phyloP scores from a whole-genome alignment of 2,113 vertebrate species.

The Synodontis membranacea region DNA sequence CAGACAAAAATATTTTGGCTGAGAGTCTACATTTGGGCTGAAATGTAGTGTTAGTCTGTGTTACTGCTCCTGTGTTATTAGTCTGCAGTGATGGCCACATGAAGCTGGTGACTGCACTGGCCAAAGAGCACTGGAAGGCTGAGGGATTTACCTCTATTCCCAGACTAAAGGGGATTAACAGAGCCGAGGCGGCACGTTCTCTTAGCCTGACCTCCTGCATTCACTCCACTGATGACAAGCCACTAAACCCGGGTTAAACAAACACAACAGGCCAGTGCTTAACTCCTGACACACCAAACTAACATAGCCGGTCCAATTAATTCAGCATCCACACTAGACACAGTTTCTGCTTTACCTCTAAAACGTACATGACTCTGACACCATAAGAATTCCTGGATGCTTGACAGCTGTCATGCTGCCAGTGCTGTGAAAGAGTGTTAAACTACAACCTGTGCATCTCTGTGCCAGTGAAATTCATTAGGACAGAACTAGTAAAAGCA shows the following conservation, averaged over 20 bases:
- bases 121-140: not conserved
- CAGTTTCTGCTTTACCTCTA: not conserved
- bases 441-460: not conserved
- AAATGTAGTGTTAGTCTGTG: not conserved
- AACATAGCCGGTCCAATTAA: not conserved
- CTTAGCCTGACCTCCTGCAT: conserved; percentile 12
- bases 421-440: not conserved
- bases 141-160: conserved; percentile 1
- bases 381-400: not conserved
- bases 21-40: not conserved
- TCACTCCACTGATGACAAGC: conserved; percentile 8
- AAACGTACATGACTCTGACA: not conserved
- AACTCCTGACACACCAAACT: not conserved
- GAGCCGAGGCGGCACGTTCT: conserved; percentile 16
- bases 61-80: not conserved
- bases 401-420: not conserved
- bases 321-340: not conserved
- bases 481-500: not conserved
- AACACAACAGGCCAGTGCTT: conserved; percentile 9
- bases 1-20: not conserved
- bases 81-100: not conserved
- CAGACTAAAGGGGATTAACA: conserved; percentile 24
- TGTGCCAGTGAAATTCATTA: conserved; percentile 8
- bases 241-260: conserved; percentile 4
- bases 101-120: not conserved